phyloP scores from a whole-genome alignment of 1,140 invertebrate genomes.

The Melanaphis sacchari region DNA sequence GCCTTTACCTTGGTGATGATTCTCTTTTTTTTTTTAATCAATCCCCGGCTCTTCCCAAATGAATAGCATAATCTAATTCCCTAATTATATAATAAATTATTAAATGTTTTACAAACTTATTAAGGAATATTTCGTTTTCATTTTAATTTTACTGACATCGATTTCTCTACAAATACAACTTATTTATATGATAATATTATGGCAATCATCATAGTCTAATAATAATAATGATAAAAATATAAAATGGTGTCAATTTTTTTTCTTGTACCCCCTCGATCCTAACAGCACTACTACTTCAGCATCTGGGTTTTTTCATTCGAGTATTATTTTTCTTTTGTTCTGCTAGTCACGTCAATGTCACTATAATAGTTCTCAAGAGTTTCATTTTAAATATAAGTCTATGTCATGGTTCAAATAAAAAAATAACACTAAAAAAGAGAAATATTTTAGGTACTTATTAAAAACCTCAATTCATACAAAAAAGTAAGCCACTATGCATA shows the following conservation, averaged over 20 bases:
- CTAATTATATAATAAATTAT: neutral
- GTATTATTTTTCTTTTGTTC: conserved; percentile 28
- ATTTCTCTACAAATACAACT: conserved; percentile 5
- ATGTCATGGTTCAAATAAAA: conserved; percentile 19
- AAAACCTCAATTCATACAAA: neutral
- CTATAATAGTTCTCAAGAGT: conserved; percentile 23
- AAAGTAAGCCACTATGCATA: neutral
- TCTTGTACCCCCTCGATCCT: conserved; percentile 21
- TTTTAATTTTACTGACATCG: conserved; percentile 3
- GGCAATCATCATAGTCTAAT: conserved; percentile 43
- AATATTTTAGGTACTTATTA: conserved; percentile 3
- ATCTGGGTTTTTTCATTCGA: conserved; percentile 53
- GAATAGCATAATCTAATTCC: neutral
- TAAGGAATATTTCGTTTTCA: neutral
- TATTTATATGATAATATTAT: conserved; percentile 31
- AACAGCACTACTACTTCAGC: neutral
- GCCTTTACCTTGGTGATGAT: conserved; percentile 14
- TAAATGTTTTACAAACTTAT: neutral
- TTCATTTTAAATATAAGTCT: conserved; percentile 35
- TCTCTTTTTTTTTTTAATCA: neutral
- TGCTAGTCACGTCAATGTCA: conserved; percentile 32
- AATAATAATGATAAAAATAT: neutral
- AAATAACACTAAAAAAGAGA: conserved; percentile 5
- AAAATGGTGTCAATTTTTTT: conserved; percentile 40
- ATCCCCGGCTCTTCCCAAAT: neutral